Conservation (phyloP, 2,888 invertebrate genomes). For the Dilophus febrilis region DNA sequence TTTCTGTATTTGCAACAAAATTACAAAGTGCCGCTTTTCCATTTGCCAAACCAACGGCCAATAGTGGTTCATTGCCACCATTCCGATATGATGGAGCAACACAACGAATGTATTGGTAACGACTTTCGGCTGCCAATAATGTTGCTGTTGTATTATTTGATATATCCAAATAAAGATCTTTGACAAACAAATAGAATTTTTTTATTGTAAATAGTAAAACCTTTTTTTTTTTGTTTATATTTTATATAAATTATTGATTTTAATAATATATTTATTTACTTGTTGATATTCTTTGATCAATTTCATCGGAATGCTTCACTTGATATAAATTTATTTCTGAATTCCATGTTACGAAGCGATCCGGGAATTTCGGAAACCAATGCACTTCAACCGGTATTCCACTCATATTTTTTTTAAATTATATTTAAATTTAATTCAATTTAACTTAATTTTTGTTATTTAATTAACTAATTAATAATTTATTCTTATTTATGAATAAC, state of each 20-base stretch:
- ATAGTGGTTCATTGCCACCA: slow-evolving; percentile 56
- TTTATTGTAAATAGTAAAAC: neutral
- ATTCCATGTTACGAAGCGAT: slow-evolving; percentile 82
- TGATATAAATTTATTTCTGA: slow-evolving; percentile 79
- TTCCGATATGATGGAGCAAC: slow-evolving; percentile 69
- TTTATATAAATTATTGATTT: neutral
- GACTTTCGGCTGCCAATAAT: slow-evolving; percentile 24
- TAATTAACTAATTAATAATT: too few relatives aligned
- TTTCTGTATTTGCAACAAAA: slow-evolving; percentile 46
- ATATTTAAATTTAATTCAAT: too few relatives aligned
- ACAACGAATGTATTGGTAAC: slow-evolving; percentile 65
- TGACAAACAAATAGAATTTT: neutral
- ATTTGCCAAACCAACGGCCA: slow-evolving; percentile 77
- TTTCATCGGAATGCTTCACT: slow-evolving; percentile 43
- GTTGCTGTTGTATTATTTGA: slow-evolving; percentile 15
- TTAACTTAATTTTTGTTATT: too few relatives aligned
- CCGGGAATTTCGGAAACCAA: slow-evolving; percentile 65
- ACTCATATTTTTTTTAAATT: slow-evolving; percentile 32
- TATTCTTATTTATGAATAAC: too few relatives aligned
- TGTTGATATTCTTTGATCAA: slow-evolving; percentile 32
- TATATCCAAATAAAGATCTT: slow-evolving; percentile 21
- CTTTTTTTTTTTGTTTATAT: neutral
- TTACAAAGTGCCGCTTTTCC: slow-evolving; percentile 73
- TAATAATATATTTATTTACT: slow-evolving; percentile 5
- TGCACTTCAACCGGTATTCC: slow-evolving; percentile 57